Conservation (phyloP, 2,888 invertebrate species). For the Rhynchonema sp. region DNA sequence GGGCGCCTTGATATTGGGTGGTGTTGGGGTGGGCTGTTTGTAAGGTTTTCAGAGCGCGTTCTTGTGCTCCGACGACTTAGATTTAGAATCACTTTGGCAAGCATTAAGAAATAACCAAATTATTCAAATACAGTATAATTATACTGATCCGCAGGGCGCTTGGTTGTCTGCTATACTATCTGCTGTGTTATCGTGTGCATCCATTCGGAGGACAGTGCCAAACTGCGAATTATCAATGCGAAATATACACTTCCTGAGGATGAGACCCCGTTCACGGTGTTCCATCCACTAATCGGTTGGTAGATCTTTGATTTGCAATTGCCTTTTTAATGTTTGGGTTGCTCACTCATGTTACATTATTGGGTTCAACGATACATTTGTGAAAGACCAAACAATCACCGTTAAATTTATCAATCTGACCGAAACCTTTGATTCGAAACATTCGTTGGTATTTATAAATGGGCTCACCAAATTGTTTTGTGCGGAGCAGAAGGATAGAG, state of each 20-base stretch:
- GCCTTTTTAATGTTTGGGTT: no score
- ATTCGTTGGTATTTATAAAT: neutral
- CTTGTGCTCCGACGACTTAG: no score
- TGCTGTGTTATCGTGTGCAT: conserved; percentile 77
- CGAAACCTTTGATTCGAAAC: neutral
- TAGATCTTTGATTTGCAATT: no score
- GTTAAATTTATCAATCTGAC: neutral
- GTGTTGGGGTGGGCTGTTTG: no score
- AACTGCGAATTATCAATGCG: conserved; percentile 82
- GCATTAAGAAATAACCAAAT: no score
- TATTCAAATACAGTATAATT: no score
- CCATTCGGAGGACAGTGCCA: conserved; percentile 86
- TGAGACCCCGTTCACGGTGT: conserved; percentile 59
- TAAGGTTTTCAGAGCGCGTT: no score
- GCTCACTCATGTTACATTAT: no score
- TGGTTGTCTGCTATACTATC: conserved; percentile 77
- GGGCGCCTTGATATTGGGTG: conserved; percentile 68
- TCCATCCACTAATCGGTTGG: conserved; percentile 65
- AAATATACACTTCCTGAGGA: conserved; percentile 65
- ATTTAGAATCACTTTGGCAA: no score
- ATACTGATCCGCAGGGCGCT: no score
- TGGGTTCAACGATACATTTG: no score
- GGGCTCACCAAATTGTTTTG: neutral
- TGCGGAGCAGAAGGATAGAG: no score
- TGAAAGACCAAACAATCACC: neutral